A percentile compares a stretch with the other conserved stretches of the same genome.
These are phyloP conservation scores for Plagodis dolabraria DNA, from an alignment of 2,888 invertebrate species.

Conservation along the genomic window DNA sequence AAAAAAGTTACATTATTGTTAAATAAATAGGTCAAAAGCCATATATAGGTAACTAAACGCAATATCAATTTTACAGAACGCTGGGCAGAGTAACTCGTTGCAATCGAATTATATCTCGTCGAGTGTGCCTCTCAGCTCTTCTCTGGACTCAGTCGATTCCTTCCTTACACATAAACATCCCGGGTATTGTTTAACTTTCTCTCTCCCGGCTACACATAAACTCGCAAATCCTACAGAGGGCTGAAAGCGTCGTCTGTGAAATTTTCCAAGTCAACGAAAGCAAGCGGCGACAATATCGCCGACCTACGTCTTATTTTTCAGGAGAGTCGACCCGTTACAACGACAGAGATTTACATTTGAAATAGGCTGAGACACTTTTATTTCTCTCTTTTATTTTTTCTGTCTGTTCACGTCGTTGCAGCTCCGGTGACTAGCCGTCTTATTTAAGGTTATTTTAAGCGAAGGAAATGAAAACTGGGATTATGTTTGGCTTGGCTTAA, in stretches of 20 bases:
- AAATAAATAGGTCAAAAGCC: slow-evolving; percentile 7
- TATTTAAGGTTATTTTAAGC: slow-evolving; percentile 23
- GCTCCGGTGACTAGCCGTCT: slow-evolving; percentile 27
- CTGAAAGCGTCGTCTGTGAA: slow-evolving; percentile 62
- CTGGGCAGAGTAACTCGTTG: slow-evolving; percentile 32
- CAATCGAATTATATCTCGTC: slow-evolving; percentile 43
- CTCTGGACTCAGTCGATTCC: slow-evolving; percentile 48
- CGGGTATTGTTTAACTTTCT: slow-evolving; percentile 67
- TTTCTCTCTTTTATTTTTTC: slow-evolving; percentile 65
- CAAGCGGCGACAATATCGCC: slow-evolving; percentile 70
- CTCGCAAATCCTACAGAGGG: slow-evolving; percentile 68
- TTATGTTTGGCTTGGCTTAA: slow-evolving; percentile 1
- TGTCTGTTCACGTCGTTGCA: slow-evolving; percentile 48
- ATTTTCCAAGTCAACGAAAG: slow-evolving; percentile 72
- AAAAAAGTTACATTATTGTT: slow-evolving; percentile 11
- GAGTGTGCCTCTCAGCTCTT: slow-evolving; percentile 18
- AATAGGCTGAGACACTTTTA: slow-evolving; percentile 73
- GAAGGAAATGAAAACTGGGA: slow-evolving; percentile 17
- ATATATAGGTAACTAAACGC: slow-evolving; percentile 10
- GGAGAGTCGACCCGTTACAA: slow-evolving; percentile 71
- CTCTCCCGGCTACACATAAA: slow-evolving; percentile 63
- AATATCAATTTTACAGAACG: slow-evolving; percentile 42
- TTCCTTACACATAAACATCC: slow-evolving; percentile 51
- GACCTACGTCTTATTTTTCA: slow-evolving; percentile 76
- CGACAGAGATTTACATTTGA: slow-evolving; percentile 79